Conservation (phyloP, 2,113 vertebrate species). For the Poeciliopsis occidentalis region DNA sequence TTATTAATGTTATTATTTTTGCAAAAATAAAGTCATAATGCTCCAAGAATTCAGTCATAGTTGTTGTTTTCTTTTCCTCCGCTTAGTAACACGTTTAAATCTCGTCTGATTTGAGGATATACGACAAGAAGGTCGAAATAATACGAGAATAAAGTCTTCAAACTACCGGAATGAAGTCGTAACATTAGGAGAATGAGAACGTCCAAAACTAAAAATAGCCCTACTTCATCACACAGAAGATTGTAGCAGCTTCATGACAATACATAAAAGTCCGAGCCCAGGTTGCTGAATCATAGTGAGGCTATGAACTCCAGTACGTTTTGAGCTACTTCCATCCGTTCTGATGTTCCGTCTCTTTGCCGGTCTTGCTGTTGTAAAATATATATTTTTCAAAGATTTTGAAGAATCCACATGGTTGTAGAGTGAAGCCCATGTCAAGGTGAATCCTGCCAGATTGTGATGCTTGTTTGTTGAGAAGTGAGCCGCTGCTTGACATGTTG, state of each 20-base stretch:
- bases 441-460: conserved; percentile 33
- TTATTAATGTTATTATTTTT: too few relatives aligned
- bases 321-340: background rate
- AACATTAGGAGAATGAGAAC: too few relatives aligned
- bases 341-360: background rate
- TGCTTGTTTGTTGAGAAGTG: conserved; percentile 52
- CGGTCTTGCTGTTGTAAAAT: background rate
- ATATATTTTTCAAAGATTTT: background rate
- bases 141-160: too few relatives aligned
- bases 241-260: background rate
- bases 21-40: too few relatives aligned
- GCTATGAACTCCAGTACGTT: background rate
- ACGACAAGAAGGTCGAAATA: too few relatives aligned
- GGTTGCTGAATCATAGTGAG: background rate
- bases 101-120: too few relatives aligned
- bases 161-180: too few relatives aligned
- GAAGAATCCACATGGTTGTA: background rate
- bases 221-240: background rate
- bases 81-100: too few relatives aligned
- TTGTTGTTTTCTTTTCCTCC: too few relatives aligned
- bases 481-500: conserved; percentile 56
- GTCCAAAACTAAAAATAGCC: too few relatives aligned
- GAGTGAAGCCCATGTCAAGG: conserved; percentile 39
- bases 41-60: too few relatives aligned
- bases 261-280: background rate